phyloP scores from a whole-genome alignment of 2,113 vertebrate species.

The Sapayoa aenigma region DNA sequence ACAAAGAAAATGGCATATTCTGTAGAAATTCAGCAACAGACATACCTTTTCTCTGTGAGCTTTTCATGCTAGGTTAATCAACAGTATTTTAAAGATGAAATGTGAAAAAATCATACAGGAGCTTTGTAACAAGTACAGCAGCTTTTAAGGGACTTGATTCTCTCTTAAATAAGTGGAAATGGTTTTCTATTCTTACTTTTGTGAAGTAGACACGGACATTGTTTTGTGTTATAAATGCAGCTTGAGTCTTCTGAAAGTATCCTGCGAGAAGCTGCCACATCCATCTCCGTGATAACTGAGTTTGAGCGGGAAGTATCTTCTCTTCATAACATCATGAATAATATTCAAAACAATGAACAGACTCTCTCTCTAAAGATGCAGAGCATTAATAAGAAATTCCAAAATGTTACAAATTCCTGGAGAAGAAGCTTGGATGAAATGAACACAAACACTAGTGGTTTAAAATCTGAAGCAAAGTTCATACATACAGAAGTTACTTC shows the following conservation, averaged over 20 bases:
- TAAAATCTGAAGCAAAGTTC: slow-evolving; percentile 80
- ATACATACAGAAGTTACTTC: slow-evolving; percentile 78
- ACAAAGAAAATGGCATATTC: background rate
- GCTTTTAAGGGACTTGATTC: background rate
- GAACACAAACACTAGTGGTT: slow-evolving; percentile 68
- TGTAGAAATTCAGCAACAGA: background rate
- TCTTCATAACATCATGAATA: slow-evolving; percentile 72
- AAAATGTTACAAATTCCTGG: slow-evolving; percentile 82
- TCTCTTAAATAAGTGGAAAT: slow-evolving; percentile 17
- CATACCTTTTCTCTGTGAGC: background rate
- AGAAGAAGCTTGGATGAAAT: slow-evolving; percentile 76
- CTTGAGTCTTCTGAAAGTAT: slow-evolving; percentile 83
- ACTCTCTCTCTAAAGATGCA: slow-evolving; percentile 75
- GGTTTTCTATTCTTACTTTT: slow-evolving; percentile 7
- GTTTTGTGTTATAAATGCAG: slow-evolving; percentile 95
- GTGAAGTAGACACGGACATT: slow-evolving; percentile 71
- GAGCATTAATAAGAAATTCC: slow-evolving; percentile 77
- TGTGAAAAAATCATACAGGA: background rate
- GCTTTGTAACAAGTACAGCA: background rate
- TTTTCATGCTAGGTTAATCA: background rate
- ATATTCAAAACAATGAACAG: slow-evolving; percentile 77
- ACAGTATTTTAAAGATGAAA: background rate
- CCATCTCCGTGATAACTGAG: slow-evolving; percentile 72
- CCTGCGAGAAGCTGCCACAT: slow-evolving; percentile 77
- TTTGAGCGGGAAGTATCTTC: slow-evolving; percentile 81